Evolutionary conservation across 2,888 invertebrate species (phyloP).

Genomic region (Serrognathus titanus): DNA sequence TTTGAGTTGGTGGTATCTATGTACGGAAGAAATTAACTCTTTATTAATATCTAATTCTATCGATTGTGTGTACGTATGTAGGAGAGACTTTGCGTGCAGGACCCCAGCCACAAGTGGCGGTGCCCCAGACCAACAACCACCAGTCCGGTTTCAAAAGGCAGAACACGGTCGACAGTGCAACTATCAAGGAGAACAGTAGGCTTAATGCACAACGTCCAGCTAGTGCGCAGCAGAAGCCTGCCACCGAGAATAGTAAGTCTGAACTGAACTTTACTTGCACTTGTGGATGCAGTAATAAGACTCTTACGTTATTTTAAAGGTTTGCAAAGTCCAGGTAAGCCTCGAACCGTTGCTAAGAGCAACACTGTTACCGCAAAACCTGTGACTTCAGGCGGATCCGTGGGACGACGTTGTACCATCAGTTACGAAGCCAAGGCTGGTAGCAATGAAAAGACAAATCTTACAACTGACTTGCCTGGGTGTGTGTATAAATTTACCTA

Average conservation of each 20-base stretch:
- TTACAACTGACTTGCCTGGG: constrained; percentile 56
- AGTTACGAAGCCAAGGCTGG: constrained; percentile 69
- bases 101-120: constrained; percentile 46
- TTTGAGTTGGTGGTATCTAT: not conserved
- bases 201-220: constrained; percentile 65
- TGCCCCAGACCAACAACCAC: constrained; percentile 45
- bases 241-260: constrained; percentile 64
- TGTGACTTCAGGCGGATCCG: constrained; percentile 60
- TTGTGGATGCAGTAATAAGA: not conserved
- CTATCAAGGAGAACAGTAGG: constrained; percentile 85
- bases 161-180: constrained; percentile 90
- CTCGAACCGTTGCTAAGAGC: constrained; percentile 59
- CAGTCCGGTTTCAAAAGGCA: constrained; percentile 68
- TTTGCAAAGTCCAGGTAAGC: constrained; percentile 60
- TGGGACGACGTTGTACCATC: constrained; percentile 69
- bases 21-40: constrained; percentile 7
- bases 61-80: constrained; percentile 46
- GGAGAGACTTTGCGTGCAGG: constrained; percentile 69
- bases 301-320: constrained; percentile 31
- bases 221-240: constrained; percentile 64
- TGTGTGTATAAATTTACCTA: constrained; percentile 34
- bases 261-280: not conserved
- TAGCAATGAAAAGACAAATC: constrained; percentile 58
- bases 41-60: constrained; percentile 11
- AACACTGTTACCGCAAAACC: constrained; percentile 56